These are phyloP conservation scores for Muntiacus muntjak DNA, from an alignment of 2,113 vertebrate species.

Conservation along the genomic window DNA sequence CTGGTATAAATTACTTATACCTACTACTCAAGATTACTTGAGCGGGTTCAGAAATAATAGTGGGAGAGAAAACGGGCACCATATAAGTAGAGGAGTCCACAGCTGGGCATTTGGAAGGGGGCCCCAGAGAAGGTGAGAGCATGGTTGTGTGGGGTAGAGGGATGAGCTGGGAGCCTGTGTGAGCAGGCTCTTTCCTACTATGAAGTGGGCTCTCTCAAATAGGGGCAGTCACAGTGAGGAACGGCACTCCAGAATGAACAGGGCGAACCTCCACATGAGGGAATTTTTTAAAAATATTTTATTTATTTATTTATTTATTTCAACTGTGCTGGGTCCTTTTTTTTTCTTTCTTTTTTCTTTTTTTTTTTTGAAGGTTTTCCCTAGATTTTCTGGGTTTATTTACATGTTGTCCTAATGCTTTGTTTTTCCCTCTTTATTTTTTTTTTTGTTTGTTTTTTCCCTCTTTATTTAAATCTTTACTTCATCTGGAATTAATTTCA, in stretches of 20 bases:
- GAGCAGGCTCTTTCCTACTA: not conserved
- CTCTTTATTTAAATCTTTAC: not conserved
- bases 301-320: not conserved
- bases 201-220: not conserved
- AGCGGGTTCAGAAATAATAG: not conserved
- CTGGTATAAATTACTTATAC: not conserved
- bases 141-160: not conserved
- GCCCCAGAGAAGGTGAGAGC: not conserved
- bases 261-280: not conserved
- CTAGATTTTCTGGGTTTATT: not conserved
- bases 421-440: not conserved
- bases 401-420: not conserved
- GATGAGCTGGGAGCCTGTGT: not conserved
- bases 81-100: not conserved
- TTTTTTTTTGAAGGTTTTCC: not conserved
- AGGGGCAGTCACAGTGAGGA: not conserved
- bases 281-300: fast-evolving
- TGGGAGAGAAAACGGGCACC: not conserved
- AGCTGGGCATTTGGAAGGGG: not conserved
- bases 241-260: not conserved
- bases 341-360: not conserved
- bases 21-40: not conserved
- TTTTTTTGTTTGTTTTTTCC: not conserved
- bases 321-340: not conserved
- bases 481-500: not conserved